Evolutionary conservation across 2,797 vertebrate genomes (phyloP), one percentile per base, ranked within the genome.

Genomic region (Rhinichthys osculus): DNA sequence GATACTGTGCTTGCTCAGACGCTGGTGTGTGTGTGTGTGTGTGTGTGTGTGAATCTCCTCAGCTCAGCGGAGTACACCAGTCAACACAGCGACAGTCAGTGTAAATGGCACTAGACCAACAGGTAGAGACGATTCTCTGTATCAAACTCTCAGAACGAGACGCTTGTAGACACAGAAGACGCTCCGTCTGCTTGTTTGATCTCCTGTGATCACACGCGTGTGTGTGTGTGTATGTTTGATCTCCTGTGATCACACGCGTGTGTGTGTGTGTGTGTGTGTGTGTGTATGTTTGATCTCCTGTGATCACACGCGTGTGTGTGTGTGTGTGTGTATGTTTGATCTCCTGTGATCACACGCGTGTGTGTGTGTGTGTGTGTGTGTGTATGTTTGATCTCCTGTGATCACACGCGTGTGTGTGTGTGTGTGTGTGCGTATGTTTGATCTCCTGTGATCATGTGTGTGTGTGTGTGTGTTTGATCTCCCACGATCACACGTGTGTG

Each of bases 61-160:
- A 91, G 91, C 90, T 90, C 90, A 88, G 73, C 89, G 88, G 86
- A 90, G 64, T 86, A 86, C 89, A 42, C 87, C 87, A 47, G 82
- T 85, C 85, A 88, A 88, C 78, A 88, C 86, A 85, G 73, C 83
- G 71, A 88, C 90, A 87, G 84, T 90, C 86, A 82, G 70, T 89
- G 83, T 91, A 87, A 91, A 91, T 88, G 90, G 88, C 89, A 86
- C 90, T 89, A 90, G 87, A 88, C 82, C 89, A 90, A 81, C 89
- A 91, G 91, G 91, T 92, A 92, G 84, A 89, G 88, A 83, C 59
- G 57, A 42, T 54, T 84, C 35, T 88, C 83, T 85, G 74, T 81
- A 78, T 86, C 10, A 81, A 81, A 16, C 38, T 85, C n/a, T 62
- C 62, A 16, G 62, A 64, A 7, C 44, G 6, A 35, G 66, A 67